Evolutionary conservation across 2,113 vertebrate genomes (phyloP).

Genomic region (Sinocyclocheilus grahami): DNA sequence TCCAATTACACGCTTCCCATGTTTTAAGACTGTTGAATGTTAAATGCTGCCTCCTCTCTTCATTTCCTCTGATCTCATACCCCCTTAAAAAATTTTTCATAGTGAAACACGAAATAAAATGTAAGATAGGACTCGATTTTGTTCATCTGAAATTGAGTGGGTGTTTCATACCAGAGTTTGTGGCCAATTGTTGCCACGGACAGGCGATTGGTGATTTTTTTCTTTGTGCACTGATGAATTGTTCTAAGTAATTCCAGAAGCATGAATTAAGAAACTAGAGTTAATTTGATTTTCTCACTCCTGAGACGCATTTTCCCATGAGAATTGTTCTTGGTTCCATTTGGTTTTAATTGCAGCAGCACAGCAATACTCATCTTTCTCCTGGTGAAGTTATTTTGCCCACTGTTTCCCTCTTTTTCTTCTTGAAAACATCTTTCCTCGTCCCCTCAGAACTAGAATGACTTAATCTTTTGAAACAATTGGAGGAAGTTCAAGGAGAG

Average conservation of each 20-base stretch:
- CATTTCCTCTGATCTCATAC: neutral
- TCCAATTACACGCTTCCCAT: constrained; percentile 74
- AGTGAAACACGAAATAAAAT: constrained; percentile 17
- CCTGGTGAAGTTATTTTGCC: constrained; percentile 12
- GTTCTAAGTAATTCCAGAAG: neutral
- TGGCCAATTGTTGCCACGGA: neutral
- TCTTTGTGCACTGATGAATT: neutral
- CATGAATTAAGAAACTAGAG: neutral
- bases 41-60: constrained; percentile 51
- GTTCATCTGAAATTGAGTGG: neutral
- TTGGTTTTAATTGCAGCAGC: constrained; percentile 58
- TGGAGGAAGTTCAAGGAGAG: constrained; percentile 77
- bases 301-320: constrained; percentile 64
- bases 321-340: constrained; percentile 57
- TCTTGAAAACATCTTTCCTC: constrained; percentile 73
- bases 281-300: constrained; percentile 67
- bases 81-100: constrained; percentile 64
- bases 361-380: constrained; percentile 56
- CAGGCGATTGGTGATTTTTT: neutral
- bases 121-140: neutral
- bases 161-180: neutral
- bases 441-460: constrained; percentile 71
- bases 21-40: constrained; percentile 71
- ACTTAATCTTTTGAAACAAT: constrained; percentile 78
- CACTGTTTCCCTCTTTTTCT: constrained; percentile 54